phyloP scores from a whole-genome alignment of 2,797 vertebrate genomes.

The Natrix natrix region DNA sequence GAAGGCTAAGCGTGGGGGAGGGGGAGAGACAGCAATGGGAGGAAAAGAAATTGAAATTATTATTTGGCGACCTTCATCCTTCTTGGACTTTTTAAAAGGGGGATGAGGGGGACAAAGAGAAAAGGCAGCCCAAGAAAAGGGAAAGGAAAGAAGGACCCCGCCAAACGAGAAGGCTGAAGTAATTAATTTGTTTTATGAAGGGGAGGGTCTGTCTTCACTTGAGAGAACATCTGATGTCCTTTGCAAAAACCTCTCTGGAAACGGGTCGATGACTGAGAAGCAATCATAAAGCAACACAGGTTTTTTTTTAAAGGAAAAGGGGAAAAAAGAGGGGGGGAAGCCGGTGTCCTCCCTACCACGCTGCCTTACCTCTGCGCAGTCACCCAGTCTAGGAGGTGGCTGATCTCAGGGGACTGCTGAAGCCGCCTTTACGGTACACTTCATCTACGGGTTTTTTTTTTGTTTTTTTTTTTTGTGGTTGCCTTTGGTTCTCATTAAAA shows the following conservation, averaged over 20 bases:
- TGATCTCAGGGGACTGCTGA: slow-evolving; percentile 62
- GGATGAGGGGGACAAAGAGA: background rate
- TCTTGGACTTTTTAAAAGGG: background rate
- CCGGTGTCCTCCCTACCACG: background rate
- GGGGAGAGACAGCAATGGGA: background rate
- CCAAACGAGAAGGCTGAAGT: background rate
- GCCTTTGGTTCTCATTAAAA: slow-evolving; percentile 67
- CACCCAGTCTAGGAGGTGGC: slow-evolving; percentile 55
- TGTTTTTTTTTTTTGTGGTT: slow-evolving; percentile 53
- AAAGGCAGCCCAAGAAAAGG: background rate
- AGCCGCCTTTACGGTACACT: slow-evolving; percentile 63
- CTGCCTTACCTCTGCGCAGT: slow-evolving; percentile 56
- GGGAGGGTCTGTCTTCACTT: background rate
- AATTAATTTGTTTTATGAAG: background rate
- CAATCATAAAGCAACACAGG: background rate
- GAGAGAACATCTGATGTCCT: slow-evolving; percentile 11
- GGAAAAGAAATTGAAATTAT: slow-evolving; percentile 34
- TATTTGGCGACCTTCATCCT: background rate
- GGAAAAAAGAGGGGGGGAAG: background rate
- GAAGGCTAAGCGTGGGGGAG: background rate
- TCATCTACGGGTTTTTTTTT: slow-evolving; percentile 55
- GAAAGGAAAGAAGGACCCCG: background rate
- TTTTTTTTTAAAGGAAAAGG: background rate
- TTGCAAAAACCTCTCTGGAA: background rate
- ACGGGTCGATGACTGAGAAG: background rate